Base-by-base conservation (phyloP, 2,113 vertebrate species). In the Phylloscopus whistleri region DNA sequence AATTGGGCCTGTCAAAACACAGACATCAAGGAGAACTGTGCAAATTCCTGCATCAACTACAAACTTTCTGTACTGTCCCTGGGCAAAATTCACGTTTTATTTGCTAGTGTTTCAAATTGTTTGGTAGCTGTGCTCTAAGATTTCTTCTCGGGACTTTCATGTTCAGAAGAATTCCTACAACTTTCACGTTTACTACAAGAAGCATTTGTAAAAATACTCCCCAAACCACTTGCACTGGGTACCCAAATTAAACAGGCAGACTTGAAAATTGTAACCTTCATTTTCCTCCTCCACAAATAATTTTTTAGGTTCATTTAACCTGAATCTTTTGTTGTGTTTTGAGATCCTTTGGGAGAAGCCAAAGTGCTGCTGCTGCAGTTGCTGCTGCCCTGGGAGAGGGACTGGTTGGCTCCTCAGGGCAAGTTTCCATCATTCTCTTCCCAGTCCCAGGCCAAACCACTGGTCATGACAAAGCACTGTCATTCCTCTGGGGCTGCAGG, bases 91-190 rank as follows among this genome's bases (percentile, higher is more conserved):
- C 20, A 70, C 13, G 2, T 39, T 77, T 79, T 63, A 58, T 68
- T 90, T 92, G 79, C 16, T 41, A 60, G 16, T 35, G 6, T 55
- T 91, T 75, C 52, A 39, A 67, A 39, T 58, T 73, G 35, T 3
- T 49, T 67, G 46, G 28, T 35, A 81, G 37, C 43, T 72, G 12
- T 88, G 55, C 46, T 66, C n/a, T 26, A 22, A 87, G 43, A 69
- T 66, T 21, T n/a, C 2, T 8, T 37, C 43, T 67, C 0, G 0
- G 70, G 28, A 69, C 17, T 8, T 68, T 82, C 18, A 22, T 3
- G 6, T 26, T 85, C 37, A 76, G 39, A 77, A 35, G 41, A 75
- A 60, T 55, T 72, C 76, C 35, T 56, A 30, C 30, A 83, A 37
- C 33, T 59, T 89, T 55, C 14, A 35, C 48, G 35, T 52, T 6